Conservation (phyloP, 2,113 vertebrate species). For the Burhinus oedicnemus region DNA sequence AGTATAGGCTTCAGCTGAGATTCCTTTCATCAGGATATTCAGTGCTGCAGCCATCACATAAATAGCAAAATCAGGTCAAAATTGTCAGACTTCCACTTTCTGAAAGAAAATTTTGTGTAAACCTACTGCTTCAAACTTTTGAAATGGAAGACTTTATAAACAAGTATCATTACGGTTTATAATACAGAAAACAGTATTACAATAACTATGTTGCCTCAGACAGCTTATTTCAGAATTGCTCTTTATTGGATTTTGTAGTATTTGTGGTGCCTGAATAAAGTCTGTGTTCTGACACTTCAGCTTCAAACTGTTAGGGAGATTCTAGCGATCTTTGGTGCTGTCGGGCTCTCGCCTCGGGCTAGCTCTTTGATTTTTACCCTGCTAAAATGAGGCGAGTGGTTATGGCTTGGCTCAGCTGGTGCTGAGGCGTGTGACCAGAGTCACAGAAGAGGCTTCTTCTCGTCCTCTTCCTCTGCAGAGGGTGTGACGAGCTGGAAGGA, state of each 20-base stretch:
- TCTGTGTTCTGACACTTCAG: not conserved
- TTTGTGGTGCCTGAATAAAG: not conserved
- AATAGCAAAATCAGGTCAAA: constrained; percentile 49
- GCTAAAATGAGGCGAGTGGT: not conserved
- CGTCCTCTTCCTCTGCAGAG: not conserved
- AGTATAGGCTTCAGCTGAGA: not conserved
- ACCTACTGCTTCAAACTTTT: not conserved
- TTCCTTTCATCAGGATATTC: constrained; percentile 39
- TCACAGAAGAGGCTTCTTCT: not conserved
- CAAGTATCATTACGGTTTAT: not conserved
- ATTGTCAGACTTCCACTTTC: not conserved
- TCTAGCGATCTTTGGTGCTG: not conserved
- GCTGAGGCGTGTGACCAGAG: not conserved
- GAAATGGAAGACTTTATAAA: not conserved
- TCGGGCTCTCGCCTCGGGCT: not conserved
- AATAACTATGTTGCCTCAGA: not conserved
- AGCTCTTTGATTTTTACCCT: not conserved
- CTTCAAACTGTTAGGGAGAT: not conserved
- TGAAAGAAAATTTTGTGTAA: not conserved
- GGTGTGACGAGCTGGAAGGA: not conserved
- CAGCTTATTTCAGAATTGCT: not conserved
- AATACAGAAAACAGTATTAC: not conserved
- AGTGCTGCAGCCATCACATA: not conserved
- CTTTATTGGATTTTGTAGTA: not conserved
- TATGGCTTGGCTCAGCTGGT: not conserved